These are phyloP conservation scores for Amphiduros pacificus DNA, from an alignment of 2,888 invertebrate species.

Conservation along the genomic window DNA sequence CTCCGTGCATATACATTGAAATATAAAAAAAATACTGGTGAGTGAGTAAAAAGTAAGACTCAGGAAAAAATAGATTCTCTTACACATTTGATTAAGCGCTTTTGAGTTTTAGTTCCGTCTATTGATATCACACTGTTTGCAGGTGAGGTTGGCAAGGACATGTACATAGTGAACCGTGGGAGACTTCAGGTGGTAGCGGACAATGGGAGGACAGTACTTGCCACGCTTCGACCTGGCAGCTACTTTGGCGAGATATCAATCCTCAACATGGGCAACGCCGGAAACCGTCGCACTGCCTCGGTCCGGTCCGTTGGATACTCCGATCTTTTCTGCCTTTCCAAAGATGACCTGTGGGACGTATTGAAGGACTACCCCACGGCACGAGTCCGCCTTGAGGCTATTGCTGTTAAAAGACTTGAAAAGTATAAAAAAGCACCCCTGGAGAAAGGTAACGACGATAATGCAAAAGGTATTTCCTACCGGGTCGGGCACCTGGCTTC, in stretches of 20 bases:
- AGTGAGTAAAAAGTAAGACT: too few species aligned
- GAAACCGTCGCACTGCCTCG: slow-evolving; percentile 96
- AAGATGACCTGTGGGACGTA: slow-evolving; percentile 99
- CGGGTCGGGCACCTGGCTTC: slow-evolving; percentile 7
- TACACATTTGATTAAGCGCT: too few species aligned
- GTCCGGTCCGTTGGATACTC: slow-evolving; percentile 98
- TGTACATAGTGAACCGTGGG: slow-evolving; percentile 99
- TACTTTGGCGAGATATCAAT: slow-evolving; percentile 99
- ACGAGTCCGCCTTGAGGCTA: slow-evolving; percentile 81
- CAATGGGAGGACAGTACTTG: slow-evolving; percentile 92
- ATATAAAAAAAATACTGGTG: too few species aligned
- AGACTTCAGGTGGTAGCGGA: slow-evolving; percentile 67
- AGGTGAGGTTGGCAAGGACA: slow-evolving; percentile 99
- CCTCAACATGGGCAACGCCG: slow-evolving; percentile 89
- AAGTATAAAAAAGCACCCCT: slow-evolving; percentile 80
- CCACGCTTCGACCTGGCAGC: slow-evolving; percentile 96
- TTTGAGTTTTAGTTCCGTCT: too few species aligned
- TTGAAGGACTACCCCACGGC: slow-evolving; percentile 73
- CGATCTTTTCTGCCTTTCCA: slow-evolving; percentile 96
- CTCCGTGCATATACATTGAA: too few species aligned
- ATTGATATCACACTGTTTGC: slow-evolving; percentile 46
- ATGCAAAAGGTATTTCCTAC: slow-evolving; percentile 17
- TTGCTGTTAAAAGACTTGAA: slow-evolving; percentile 95
- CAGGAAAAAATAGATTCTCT: too few species aligned
- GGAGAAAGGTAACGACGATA: slow-evolving; percentile 33